Percentiles rank a stretch among this genome's conserved stretches.
These are phyloP conservation scores for Hybos culiciformis DNA, from an alignment of 2,888 invertebrate genomes.

Conservation along the genomic window DNA sequence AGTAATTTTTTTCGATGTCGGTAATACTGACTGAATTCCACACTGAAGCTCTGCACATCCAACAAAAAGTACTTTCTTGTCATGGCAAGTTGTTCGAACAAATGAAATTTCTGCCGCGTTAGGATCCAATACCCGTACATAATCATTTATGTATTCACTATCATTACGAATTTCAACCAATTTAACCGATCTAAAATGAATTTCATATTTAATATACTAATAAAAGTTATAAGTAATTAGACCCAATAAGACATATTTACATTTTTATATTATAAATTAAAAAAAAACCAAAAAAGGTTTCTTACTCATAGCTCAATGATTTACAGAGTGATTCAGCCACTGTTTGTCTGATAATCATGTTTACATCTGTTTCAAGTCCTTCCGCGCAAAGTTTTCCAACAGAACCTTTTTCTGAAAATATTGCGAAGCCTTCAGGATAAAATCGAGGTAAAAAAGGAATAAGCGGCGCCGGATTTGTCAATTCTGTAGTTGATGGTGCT, in stretches of 20 bases:
- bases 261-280: conserved; percentile 2
- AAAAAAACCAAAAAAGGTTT: conserved; percentile 13
- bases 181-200: conserved; percentile 46
- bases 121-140: conserved; percentile 73
- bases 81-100: conserved; percentile 58
- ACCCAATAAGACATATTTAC: not conserved
- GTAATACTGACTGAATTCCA: conserved; percentile 48
- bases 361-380: conserved; percentile 50
- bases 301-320: conserved; percentile 62
- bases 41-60: conserved; percentile 64
- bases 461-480: conserved; percentile 47
- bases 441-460: conserved; percentile 58
- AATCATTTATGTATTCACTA: conserved; percentile 45
- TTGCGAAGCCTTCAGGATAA: conserved; percentile 63
- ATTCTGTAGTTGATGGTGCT: conserved; percentile 51
- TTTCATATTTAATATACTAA: not conserved
- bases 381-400: conserved; percentile 71
- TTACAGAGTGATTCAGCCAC: conserved; percentile 67
- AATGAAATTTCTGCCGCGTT: conserved; percentile 69
- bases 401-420: conserved; percentile 71
- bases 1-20: conserved; percentile 29
- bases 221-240: not conserved
- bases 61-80: conserved; percentile 64
- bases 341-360: conserved; percentile 40
- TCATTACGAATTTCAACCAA: conserved; percentile 53